These are phyloP conservation scores for Phalera bucephala DNA, from an alignment of 2,888 invertebrate genomes.

Conservation along the genomic window DNA sequence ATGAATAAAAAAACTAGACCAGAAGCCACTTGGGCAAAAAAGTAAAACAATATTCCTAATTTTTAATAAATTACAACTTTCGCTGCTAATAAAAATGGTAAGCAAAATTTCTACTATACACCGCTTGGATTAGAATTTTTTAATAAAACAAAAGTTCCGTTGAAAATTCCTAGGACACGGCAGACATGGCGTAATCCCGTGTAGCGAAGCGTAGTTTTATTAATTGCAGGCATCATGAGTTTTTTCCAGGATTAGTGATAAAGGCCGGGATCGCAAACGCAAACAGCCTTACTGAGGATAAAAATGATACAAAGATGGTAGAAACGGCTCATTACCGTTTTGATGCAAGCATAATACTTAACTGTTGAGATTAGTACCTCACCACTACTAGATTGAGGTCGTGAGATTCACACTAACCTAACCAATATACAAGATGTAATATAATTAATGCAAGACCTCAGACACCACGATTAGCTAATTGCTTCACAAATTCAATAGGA, in stretches of 20 bases:
- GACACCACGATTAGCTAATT: no score
- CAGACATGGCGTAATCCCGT: conserved; percentile 12
- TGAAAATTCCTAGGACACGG: conserved; percentile 5
- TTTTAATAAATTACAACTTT: no score
- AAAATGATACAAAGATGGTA: conserved; percentile 2
- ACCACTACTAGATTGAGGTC: no score
- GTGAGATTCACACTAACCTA: no score
- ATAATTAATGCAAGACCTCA: no score
- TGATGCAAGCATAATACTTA: no score
- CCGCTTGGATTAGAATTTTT: background rate
- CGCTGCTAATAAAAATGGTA: background rate
- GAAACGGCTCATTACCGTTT: conserved; percentile 1
- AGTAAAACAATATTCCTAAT: no score
- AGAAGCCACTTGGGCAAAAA: no score
- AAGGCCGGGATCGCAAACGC: conserved; percentile 14
- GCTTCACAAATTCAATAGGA: no score
- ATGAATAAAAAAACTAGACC: no score
- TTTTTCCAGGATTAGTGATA: conserved; percentile 19
- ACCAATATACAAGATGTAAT: no score
- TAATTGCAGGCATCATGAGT: conserved; percentile 23
- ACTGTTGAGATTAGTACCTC: no score
- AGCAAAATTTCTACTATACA: background rate
- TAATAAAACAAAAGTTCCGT: conserved; percentile 7
- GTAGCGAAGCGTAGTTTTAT: conserved; percentile 16
- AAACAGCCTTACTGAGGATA: conserved; percentile 16